phyloP scores from a whole-genome alignment of 2,113 vertebrate species.

The Gobius niger region DNA sequence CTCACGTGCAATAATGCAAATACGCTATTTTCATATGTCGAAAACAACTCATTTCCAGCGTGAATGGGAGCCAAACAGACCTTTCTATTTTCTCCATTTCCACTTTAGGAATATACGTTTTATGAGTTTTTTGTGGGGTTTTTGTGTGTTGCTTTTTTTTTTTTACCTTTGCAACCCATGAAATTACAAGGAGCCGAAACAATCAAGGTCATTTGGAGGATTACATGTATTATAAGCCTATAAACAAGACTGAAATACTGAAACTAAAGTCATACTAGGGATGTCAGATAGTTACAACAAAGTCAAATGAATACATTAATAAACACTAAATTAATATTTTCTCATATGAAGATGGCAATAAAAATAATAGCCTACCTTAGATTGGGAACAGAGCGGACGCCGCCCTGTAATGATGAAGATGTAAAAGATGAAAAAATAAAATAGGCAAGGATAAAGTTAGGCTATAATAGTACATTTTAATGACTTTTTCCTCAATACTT shows the following conservation, averaged over 20 bases:
- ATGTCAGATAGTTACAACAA: no score
- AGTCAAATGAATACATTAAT: no score
- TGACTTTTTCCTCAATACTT: conserved; percentile 56
- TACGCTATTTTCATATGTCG: conserved; percentile 70
- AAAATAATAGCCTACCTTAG: conserved; percentile 61
- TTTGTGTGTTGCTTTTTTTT: no score
- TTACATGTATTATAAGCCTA: conserved; percentile 2
- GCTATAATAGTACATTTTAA: background rate
- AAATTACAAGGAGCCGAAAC: conserved; percentile 57
- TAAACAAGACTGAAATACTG: no score
- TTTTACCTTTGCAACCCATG: no score
- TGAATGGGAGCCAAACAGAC: conserved; percentile 10
- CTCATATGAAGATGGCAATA: conserved; percentile 44
- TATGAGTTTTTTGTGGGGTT: no score
- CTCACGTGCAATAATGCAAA: conserved; percentile 71
- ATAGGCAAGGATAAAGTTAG: conserved; percentile 15
- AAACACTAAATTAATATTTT: no score
- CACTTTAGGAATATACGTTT: no score
- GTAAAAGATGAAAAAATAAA: conserved; percentile 22
- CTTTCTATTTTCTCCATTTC: no score
- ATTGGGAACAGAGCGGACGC: conserved; percentile 77
- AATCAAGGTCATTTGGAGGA: conserved; percentile 66
- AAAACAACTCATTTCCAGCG: conserved; percentile 69
- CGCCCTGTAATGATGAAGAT: conserved; percentile 69
- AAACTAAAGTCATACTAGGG: no score